Evolutionary conservation across 1,140 invertebrate genomes (phyloP).

Genomic region (Caenorhabditis inopinata): DNA sequence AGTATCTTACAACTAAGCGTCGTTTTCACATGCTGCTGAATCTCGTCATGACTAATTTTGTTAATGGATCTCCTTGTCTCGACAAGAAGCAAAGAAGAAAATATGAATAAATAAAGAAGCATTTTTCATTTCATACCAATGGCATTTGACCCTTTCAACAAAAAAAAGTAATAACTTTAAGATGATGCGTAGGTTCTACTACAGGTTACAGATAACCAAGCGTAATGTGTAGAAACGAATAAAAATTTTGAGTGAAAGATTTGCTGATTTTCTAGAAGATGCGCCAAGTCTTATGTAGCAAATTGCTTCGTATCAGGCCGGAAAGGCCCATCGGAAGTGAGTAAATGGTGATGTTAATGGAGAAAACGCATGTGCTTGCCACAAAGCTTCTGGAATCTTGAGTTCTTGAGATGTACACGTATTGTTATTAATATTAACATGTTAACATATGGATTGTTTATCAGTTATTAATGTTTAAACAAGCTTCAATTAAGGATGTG

Average conservation of each 20-base stretch:
- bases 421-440: not conserved
- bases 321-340: slow-evolving; percentile 21
- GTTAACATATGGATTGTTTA: not conserved
- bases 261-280: slow-evolving; percentile 5
- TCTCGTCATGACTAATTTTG: slow-evolving; percentile 19
- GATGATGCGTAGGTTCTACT: no score
- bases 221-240: not conserved
- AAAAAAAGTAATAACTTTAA: not conserved
- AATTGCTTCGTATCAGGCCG: slow-evolving; percentile 12
- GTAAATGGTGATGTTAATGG: slow-evolving; percentile 19
- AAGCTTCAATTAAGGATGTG: no score
- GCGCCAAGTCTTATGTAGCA: slow-evolving; percentile 23
- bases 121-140: not conserved
- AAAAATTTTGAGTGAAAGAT: not conserved
- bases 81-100: not conserved
- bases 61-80: slow-evolving; percentile 14
- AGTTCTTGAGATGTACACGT: slow-evolving; percentile 13
- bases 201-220: no score
- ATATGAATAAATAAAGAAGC: not conserved
- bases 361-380: not conserved
- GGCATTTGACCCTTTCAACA: not conserved
- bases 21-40: slow-evolving; percentile 2
- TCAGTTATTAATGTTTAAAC: no score
- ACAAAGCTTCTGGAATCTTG: not conserved
- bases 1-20: not conserved